phyloP scores from a whole-genome alignment of 1,140 invertebrate species.

The Monomorium pharaonis region DNA sequence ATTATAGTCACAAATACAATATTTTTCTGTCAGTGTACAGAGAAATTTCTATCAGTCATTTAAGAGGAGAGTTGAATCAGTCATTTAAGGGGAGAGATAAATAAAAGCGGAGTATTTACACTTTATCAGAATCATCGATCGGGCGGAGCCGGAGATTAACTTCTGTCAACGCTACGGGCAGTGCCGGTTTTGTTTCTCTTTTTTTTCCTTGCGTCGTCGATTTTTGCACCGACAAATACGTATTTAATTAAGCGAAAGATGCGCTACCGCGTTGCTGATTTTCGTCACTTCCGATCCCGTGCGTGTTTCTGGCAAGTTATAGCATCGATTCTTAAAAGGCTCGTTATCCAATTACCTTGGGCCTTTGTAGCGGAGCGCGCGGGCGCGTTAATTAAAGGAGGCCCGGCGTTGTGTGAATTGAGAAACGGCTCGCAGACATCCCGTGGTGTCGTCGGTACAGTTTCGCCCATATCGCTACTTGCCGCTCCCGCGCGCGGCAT shows the following conservation, averaged over 20 bases:
- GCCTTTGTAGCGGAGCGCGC: neutral
- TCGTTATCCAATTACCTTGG: conserved; percentile 68
- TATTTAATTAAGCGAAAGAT: conserved; percentile 23
- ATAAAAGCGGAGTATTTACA: neutral
- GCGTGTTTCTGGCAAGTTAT: too few species aligned
- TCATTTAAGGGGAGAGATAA: neutral
- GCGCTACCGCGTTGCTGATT: neutral
- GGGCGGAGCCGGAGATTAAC: neutral
- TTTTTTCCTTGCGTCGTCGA: too few species aligned
- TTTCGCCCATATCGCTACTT: neutral
- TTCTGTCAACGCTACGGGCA: conserved; percentile 46
- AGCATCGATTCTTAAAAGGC: conserved; percentile 52
- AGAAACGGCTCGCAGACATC: conserved; percentile 1
- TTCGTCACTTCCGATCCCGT: neutral
- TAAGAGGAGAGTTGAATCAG: neutral
- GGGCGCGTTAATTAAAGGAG: conserved; percentile 36
- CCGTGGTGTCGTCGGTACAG: conserved; percentile 11
- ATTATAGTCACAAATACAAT: too few species aligned
- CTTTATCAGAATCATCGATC: conserved; percentile 46
- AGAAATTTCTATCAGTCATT: neutral
- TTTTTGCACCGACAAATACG: neutral
- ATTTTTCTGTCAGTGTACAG: too few species aligned
- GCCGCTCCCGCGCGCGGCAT: neutral
- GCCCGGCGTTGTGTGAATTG: neutral
- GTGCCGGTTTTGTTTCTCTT: too few species aligned